Conservation (phyloP, 2,113 vertebrate genomes). For the Phalacrocorax aristotelis region DNA sequence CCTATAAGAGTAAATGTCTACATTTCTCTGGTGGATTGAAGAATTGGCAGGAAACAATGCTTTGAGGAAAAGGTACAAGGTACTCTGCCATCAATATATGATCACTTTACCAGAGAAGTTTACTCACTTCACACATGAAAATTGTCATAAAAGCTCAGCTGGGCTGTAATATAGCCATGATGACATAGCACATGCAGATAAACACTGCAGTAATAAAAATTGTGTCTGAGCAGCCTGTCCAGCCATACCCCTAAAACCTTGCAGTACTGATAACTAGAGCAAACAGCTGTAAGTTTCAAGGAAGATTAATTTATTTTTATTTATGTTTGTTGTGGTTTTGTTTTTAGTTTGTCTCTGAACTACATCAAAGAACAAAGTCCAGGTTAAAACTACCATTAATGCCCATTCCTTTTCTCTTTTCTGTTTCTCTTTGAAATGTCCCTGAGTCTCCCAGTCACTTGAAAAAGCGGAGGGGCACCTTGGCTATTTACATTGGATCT, state of each 20-base stretch:
- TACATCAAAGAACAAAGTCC: background rate
- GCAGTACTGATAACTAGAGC: background rate
- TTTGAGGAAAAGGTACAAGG: background rate
- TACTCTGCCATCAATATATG: background rate
- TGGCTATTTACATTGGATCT: accelerated
- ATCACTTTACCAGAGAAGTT: background rate
- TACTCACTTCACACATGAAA: background rate
- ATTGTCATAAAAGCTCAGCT: background rate
- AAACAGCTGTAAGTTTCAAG: background rate
- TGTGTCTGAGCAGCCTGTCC: background rate
- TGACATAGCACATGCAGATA: background rate
- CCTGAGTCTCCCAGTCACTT: background rate
- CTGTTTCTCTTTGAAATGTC: background rate
- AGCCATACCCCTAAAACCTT: background rate
- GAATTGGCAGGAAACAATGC: background rate
- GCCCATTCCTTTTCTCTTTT: background rate
- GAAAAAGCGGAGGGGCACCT: background rate
- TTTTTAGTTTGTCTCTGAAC: background rate
- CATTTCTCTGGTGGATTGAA: background rate
- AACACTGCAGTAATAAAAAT: background rate
- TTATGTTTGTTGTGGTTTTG: background rate
- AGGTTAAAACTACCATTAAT: background rate
- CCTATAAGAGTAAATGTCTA: background rate
- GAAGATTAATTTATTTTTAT: background rate
- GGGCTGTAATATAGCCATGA: background rate